phyloP scores from a whole-genome alignment of 1,140 invertebrate genomes.

The Drosophila sulfurigaster region DNA sequence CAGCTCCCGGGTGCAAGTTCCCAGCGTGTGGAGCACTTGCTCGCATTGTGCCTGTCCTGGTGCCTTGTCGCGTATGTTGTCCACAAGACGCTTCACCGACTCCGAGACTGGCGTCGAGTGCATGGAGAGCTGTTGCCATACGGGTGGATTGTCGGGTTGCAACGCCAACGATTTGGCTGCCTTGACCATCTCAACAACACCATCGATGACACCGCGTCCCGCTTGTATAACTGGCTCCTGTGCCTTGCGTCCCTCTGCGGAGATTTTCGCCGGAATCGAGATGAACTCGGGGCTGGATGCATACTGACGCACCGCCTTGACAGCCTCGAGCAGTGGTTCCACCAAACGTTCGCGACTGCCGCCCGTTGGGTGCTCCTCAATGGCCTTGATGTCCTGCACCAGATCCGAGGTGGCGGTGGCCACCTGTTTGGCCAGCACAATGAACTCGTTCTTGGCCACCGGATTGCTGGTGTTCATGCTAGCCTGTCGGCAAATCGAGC shows the following conservation, averaged over 20 bases:
- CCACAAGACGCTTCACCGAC: slow-evolving; percentile 96
- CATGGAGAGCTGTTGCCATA: slow-evolving; percentile 96
- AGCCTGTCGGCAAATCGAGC: slow-evolving; percentile 96
- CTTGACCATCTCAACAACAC: slow-evolving; percentile 90
- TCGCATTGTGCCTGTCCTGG: slow-evolving; percentile 98
- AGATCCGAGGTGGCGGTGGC: slow-evolving; percentile 97
- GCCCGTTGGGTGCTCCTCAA: slow-evolving; percentile 94
- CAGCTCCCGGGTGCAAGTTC: slow-evolving; percentile 91
- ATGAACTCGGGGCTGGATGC: slow-evolving; percentile 97
- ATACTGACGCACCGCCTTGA: slow-evolving; percentile 96
- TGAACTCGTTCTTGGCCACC: slow-evolving; percentile 97
- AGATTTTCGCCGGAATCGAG: slow-evolving; percentile 96
- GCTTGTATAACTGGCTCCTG: slow-evolving; percentile 95
- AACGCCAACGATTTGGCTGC: slow-evolving; percentile 95
- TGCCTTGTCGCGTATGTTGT: slow-evolving; percentile 96
- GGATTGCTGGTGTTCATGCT: slow-evolving; percentile 97
- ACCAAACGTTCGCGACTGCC: slow-evolving; percentile 90
- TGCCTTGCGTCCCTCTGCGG: slow-evolving; percentile 89
- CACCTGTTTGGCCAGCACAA: slow-evolving; percentile 98
- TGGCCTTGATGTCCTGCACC: slow-evolving; percentile 97
- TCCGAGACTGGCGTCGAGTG: slow-evolving; percentile 98
- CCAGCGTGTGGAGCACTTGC: slow-evolving; percentile 92
- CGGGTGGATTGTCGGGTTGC: slow-evolving; percentile 95
- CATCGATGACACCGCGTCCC: slow-evolving; percentile 90
- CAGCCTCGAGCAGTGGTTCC: slow-evolving; percentile 94